These are phyloP conservation scores for Cossypha dichroa DNA, from an alignment of 2,797 vertebrate species.

Conservation along the genomic window DNA sequence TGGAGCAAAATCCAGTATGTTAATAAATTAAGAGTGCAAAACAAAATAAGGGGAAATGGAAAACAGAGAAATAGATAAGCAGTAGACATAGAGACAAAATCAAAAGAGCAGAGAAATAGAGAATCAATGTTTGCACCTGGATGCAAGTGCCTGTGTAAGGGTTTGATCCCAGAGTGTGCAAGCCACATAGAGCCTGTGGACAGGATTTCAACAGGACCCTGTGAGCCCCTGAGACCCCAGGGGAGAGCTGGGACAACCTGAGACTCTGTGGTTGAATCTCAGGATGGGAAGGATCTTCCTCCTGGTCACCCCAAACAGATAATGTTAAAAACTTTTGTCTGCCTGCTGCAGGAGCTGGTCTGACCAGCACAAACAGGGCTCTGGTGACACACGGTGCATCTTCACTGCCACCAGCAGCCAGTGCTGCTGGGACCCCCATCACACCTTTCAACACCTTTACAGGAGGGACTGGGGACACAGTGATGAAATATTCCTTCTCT, in stretches of 20 bases:
- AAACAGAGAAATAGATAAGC: not conserved
- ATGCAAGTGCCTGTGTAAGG: not conserved
- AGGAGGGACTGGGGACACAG: not conserved
- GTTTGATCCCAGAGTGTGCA: not conserved
- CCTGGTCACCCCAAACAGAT: not conserved
- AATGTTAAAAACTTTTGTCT: not conserved
- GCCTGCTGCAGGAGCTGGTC: not conserved
- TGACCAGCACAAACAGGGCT: not conserved
- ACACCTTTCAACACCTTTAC: fast-evolving
- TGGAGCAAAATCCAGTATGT: not conserved
- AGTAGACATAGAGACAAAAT: not conserved
- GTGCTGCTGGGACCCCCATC: fast-evolving
- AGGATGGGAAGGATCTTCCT: not conserved
- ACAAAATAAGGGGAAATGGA: not conserved
- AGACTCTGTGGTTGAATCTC: not conserved
- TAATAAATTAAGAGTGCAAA: not conserved
- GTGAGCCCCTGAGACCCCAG: fast-evolving
- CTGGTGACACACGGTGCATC: fast-evolving
- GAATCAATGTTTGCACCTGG: not conserved
- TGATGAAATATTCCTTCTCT: not conserved
- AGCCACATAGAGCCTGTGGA: not conserved
- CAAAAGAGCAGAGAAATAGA: not conserved
- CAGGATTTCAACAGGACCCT: not conserved
- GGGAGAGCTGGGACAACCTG: not conserved
- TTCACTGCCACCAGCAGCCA: fast-evolving